Evolutionary conservation across 2,113 vertebrate species (phyloP).

Genomic region (Prionailurus bengalensis): DNA sequence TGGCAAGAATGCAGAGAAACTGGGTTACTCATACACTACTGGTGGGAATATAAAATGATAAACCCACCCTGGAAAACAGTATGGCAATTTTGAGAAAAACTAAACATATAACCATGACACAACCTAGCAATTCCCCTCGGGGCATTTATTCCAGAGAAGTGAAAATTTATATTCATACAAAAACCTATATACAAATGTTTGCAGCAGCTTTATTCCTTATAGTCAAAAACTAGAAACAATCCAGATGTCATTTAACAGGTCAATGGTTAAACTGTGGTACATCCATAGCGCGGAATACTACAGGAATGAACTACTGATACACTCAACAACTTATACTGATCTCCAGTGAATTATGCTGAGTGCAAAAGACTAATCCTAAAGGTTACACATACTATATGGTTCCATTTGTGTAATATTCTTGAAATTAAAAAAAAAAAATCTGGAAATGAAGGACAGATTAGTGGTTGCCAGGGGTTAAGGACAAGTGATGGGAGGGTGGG

Average conservation of each 20-base stretch:
- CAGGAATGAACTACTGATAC: background rate
- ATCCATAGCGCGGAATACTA: background rate
- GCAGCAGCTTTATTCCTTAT: conserved; percentile 51
- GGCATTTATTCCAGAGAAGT: conserved; percentile 26
- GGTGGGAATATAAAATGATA: conserved; percentile 15
- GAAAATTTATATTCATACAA: background rate
- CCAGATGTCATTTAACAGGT: background rate
- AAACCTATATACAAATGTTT: conserved; percentile 20
- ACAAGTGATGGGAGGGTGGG: background rate
- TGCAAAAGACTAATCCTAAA: background rate
- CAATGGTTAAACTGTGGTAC: background rate
- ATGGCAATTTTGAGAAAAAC: background rate
- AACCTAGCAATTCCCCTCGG: background rate
- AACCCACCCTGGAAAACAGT: conserved; percentile 19
- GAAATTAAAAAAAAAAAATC: conserved; percentile 4
- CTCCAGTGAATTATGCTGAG: background rate
- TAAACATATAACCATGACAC: conserved; percentile 9
- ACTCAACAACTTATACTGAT: background rate
- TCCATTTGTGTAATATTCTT: conserved; percentile 49
- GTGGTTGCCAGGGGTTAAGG: background rate
- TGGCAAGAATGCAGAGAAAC: conserved; percentile 24
- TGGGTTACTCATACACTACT: background rate
- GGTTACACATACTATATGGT: background rate
- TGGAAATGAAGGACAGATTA: conserved; percentile 54
- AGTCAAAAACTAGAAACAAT: conserved; percentile 26